Evolutionary conservation across 2,797 vertebrate genomes (phyloP), one percentile per base, ranked within the genome.

Genomic region (Amazonetta brasiliensis): DNA sequence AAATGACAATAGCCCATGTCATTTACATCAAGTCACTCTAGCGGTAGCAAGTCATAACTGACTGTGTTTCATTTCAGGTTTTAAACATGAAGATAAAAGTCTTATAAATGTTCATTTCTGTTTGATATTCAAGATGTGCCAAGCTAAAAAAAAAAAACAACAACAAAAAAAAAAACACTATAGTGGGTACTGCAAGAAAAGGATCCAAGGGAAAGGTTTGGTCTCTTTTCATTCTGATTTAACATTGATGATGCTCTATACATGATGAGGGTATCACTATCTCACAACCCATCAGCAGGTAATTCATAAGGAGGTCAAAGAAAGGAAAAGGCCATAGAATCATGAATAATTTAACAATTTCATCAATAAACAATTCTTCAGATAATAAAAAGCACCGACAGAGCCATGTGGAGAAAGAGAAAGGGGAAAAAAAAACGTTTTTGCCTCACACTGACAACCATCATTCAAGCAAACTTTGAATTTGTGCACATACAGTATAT

Each of bases 301-400:
- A 95, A 94, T 94, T 94, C 74, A 31, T 95, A 94, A 91, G 52
- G 94, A 94, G 84, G 85, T 93, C 88, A 95, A 87, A 90, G 74
- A 82, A 92, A 84, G 56, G 46, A 93, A 95, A 94, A 95, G 86
- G 78, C 92, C 74, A 89, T 26, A 41, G 46, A 84, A 76, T 74
- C 88, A 97, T 95, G 75, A 86, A 94, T 95, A 87, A 97, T 95
- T 95, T 77, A 95, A 31, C 22, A 67, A 52, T 67, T 92, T 94
- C 80, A 94, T 94, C 90, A 95, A 94, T 91, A 97, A 95, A 92
- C 62, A 96, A 95, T 95, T 74, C 48, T 75, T 87, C 84, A 85
- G 73, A 62, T 87, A 95, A 94, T 94, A 95, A 92, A 91, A 85
- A 90, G 67, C 89, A 39, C 68, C 50, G 87, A 77, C 82, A 95